Base-by-base conservation (phyloP, 2,888 invertebrate genomes). In the Oligia fasciuncula region DNA sequence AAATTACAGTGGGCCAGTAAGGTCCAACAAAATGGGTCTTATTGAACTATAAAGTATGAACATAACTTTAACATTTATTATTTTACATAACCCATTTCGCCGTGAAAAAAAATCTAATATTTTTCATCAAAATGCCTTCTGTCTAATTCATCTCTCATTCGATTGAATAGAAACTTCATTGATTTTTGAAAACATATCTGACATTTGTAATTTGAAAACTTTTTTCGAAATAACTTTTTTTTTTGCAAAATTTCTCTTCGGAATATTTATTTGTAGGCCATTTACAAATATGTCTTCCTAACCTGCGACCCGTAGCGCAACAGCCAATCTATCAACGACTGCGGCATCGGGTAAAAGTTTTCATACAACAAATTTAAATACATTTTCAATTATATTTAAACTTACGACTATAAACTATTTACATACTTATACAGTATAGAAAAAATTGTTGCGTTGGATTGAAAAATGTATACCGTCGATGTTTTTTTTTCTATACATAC, bases 381-480 rank as follows among this genome's bases (percentile, higher is more conserved):
- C 2, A 77, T 77, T 73, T 82, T 40, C 62, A 65, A 72, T 51
- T 73, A 65, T 13, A 60, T 17, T 40, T 40, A 66, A 23, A 29
- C 51, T 70, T 77, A 69, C 0, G 13, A 5, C 5, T 74, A 40
- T 46, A 23, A 46, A 69, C 4, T 82, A 83, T 82, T 62, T 82
- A 82, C 81, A 82, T 40, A 40, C 69, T 73, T 82, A 82, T 35
- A 29, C 29, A 29, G 0, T 14, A 35, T n/a, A 29, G 4, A n/a
- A 76, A 46, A 46, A 11, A 65, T 54, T 77, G 35, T 65, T 77
- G 57, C n/a, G 66, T 54, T 82, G 83, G 35, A 73, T 66, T 77
- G 40, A 73, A 66, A 73, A 69, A 60, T 29, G 0, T 13, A 29
- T 13, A 68, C 8, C 13, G 1, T 29, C 14, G 23, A 49, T 13